phyloP scores from a whole-genome alignment of 2,113 vertebrate species.

The Myrmecophaga tridactyla region DNA sequence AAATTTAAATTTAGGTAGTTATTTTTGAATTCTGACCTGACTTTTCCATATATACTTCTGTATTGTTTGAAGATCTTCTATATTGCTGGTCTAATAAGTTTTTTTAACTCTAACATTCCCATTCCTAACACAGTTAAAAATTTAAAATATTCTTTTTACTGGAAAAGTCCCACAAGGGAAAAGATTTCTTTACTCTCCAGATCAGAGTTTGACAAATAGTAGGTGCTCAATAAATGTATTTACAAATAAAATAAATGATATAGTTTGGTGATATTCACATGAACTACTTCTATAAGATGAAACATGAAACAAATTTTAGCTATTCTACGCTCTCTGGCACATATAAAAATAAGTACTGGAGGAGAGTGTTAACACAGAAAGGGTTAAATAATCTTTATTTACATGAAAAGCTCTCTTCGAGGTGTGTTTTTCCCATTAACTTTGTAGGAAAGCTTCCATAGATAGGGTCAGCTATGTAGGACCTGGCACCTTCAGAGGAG shows the following conservation, averaged over 20 bases:
- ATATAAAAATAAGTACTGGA: background rate
- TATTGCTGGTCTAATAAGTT: background rate
- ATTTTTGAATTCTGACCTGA: background rate
- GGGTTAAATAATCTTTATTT: constrained; percentile 58
- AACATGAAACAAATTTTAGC: background rate
- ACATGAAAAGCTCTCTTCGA: constrained; percentile 49
- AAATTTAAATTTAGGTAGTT: background rate
- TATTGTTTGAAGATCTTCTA: background rate
- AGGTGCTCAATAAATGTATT: background rate
- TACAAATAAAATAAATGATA: background rate
- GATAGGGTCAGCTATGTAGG: background rate
- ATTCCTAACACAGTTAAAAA: background rate
- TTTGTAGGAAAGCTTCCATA: constrained; percentile 4
- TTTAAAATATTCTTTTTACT: background rate
- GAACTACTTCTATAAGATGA: background rate
- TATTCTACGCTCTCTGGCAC: background rate
- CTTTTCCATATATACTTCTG: background rate
- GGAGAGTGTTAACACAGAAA: background rate
- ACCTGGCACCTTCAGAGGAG: constrained; percentile 46
- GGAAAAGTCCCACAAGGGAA: background rate
- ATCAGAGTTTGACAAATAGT: background rate
- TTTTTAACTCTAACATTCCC: background rate
- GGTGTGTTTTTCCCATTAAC: background rate
- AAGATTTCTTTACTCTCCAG: background rate
- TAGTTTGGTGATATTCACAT: background rate